Percentiles rank a stretch among this genome's conserved stretches.
Conservation (phyloP, 1,140 invertebrate genomes). For the Cydia strobilella region DNA sequence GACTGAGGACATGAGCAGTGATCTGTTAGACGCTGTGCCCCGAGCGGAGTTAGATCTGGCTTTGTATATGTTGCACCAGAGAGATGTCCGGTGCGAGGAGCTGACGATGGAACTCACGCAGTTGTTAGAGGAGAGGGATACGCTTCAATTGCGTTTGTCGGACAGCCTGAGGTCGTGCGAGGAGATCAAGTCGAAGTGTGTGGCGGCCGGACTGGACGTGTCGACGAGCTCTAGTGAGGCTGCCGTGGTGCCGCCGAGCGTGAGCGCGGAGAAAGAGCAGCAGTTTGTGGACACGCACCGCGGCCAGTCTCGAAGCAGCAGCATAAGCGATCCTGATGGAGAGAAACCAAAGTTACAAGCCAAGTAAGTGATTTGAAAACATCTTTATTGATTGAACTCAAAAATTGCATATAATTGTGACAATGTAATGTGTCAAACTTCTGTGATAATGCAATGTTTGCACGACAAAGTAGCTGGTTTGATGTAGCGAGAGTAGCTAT, state of each 20-base stretch:
- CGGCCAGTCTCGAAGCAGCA: slow-evolving; percentile 66
- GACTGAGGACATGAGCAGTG: slow-evolving; percentile 51
- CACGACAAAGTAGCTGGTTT: too few species aligned
- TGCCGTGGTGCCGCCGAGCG: slow-evolving; percentile 54
- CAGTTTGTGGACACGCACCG: slow-evolving; percentile 64
- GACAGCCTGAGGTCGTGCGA: slow-evolving; percentile 88
- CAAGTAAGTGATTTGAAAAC: slow-evolving; percentile 56
- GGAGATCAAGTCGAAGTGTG: slow-evolving; percentile 74
- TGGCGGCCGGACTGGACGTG: slow-evolving; percentile 48
- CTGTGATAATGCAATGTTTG: too few species aligned
- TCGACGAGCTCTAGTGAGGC: slow-evolving; percentile 50
- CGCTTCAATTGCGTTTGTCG: slow-evolving; percentile 89
- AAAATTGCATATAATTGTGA: too few species aligned
- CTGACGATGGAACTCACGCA: slow-evolving; percentile 91
- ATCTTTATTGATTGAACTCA: neutral
- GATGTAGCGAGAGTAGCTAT: too few species aligned
- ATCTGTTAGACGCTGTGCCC: slow-evolving; percentile 70
- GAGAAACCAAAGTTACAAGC: slow-evolving; percentile 74
- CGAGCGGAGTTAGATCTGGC: slow-evolving; percentile 89
- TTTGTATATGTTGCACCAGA: slow-evolving; percentile 91
- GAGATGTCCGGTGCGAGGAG: slow-evolving; percentile 93
- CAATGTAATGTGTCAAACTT: too few species aligned
- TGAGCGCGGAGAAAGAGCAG: slow-evolving; percentile 56
- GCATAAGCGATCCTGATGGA: slow-evolving; percentile 63
- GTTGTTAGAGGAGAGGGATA: slow-evolving; percentile 91